Base-by-base conservation (phyloP, 2,113 vertebrate genomes). In the Ammodytes marinus region DNA sequence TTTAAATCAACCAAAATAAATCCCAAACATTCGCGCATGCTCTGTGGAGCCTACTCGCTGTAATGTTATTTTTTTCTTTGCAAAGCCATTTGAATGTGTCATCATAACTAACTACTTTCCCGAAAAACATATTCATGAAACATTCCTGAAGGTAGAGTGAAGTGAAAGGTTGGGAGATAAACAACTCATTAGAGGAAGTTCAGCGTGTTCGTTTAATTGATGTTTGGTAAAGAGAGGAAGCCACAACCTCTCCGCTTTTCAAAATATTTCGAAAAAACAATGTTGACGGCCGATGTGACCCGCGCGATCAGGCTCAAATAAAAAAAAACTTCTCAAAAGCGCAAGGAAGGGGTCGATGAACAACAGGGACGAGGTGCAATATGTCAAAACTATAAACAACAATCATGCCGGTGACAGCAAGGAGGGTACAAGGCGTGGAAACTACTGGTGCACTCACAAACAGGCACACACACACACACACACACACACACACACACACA, bases 341-440 rank as follows among this genome's bases (percentile, higher is more conserved):
- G 17, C 47, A 53, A 27, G 63, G 61, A 55, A 63, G 69, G 79
- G 74, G 84, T 61, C 87, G 83, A 83, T 74, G 66, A 86, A 81
- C 83, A 84, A 73, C 52, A 10, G 75, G 67, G 85, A 81, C 58
- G 61, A 86, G 79, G 88, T 86, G 73, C 67, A 37, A 84, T 70
- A 82, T 84, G 88, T 88, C 89, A 91, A 68, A 89, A 91, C 82
- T 76, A 87, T 86, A 87, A 91, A 93, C 88, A 88, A 78, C 86
- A 82, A 90, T 69, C 86, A 82, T 15, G 52, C 50, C 1, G 42
- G 57, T 84, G 91, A 91, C 76, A 87, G 88, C 77, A 50, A 43
- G 37, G 88, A 84, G 61, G 70, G 77, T 39, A 61, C 13, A 45
- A 81, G 79, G 59, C 79, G 67, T 67, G 13, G 86, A 84, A 84